Conservation (phyloP, 2,888 invertebrate genomes). For the Quadroppia sp. region DNA sequence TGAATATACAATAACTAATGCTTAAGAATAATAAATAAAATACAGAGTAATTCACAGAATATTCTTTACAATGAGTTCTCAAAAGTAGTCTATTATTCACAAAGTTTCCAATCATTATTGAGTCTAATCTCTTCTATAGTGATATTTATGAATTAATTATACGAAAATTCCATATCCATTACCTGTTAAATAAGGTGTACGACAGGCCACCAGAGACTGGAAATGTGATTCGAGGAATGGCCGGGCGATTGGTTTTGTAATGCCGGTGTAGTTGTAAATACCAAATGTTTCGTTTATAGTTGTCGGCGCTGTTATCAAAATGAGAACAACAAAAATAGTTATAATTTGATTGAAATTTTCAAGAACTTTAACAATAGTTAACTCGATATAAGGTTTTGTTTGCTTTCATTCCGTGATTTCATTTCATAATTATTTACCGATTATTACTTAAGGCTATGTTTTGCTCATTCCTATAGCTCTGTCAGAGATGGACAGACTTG, state of each 20-base stretch:
- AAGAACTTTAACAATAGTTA: constrained; percentile 3
- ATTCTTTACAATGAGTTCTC: neutral
- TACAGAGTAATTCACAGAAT: neutral
- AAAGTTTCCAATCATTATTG: neutral
- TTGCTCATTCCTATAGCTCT: too few species aligned
- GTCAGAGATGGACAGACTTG: too few species aligned
- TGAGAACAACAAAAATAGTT: neutral
- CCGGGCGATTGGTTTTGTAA: constrained; percentile 50
- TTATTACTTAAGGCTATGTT: constrained; percentile 30
- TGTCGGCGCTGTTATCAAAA: constrained; percentile 13
- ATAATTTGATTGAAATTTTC: constrained; percentile 20
- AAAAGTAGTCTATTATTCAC: neutral
- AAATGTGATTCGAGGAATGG: constrained; percentile 65
- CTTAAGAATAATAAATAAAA: neutral
- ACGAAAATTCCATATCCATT: constrained; percentile 49
- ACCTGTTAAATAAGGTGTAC: constrained; percentile 81
- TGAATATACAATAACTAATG: neutral
- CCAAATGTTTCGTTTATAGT: constrained; percentile 29
- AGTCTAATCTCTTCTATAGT: constrained; percentile 1
- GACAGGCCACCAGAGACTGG: constrained; percentile 73
- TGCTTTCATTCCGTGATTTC: constrained; percentile 30
- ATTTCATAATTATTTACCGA: constrained; percentile 28
- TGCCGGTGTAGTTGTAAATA: constrained; percentile 45
- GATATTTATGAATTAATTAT: constrained; percentile 15
- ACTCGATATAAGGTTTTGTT: constrained; percentile 8